These are phyloP conservation scores for Calameuta idolon DNA, from an alignment of 2,888 invertebrate species.

Conservation along the genomic window DNA sequence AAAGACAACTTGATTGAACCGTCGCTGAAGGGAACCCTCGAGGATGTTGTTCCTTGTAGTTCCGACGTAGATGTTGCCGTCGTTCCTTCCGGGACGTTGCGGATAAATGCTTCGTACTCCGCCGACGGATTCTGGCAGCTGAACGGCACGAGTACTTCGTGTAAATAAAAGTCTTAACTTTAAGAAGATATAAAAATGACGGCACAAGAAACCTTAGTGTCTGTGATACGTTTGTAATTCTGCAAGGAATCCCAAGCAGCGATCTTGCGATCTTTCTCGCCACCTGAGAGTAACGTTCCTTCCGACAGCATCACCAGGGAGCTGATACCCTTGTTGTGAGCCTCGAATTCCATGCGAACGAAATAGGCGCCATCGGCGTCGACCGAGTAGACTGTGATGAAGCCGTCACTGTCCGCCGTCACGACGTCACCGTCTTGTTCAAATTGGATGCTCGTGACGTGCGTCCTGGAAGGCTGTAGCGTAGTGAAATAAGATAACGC, in stretches of 20 bases:
- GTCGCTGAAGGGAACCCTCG: constrained; percentile 89
- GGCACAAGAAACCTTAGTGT: constrained; percentile 78
- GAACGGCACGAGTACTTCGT: constrained; percentile 36
- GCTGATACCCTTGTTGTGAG: constrained; percentile 89
- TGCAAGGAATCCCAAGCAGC: constrained; percentile 93
- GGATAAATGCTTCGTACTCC: constrained; percentile 91
- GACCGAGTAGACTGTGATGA: constrained; percentile 90
- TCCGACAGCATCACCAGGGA: constrained; percentile 90
- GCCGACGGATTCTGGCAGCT: constrained; percentile 90
- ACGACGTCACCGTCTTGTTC: constrained; percentile 93
- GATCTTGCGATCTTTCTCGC: constrained; percentile 90
- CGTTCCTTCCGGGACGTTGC: constrained; percentile 87
- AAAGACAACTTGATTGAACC: constrained; percentile 88
- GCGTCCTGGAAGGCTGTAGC: constrained; percentile 82
- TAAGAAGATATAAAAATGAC: neutral
- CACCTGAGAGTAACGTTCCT: constrained; percentile 90
- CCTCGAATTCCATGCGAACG: constrained; percentile 89
- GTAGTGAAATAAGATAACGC: neutral
- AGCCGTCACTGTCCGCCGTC: constrained; percentile 92
- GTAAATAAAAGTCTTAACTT: constrained; percentile 12
- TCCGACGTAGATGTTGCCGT: constrained; percentile 91
- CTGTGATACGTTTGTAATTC: constrained; percentile 90
- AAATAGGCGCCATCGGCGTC: constrained; percentile 91
- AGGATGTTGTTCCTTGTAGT: constrained; percentile 90
- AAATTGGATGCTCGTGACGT: constrained; percentile 89